A percentile compares a stretch with the other conserved stretches of the same genome.
These are phyloP conservation scores for Propithecus deckenii DNA, from an alignment of 2,797 vertebrate genomes.

Conservation along the genomic window DNA sequence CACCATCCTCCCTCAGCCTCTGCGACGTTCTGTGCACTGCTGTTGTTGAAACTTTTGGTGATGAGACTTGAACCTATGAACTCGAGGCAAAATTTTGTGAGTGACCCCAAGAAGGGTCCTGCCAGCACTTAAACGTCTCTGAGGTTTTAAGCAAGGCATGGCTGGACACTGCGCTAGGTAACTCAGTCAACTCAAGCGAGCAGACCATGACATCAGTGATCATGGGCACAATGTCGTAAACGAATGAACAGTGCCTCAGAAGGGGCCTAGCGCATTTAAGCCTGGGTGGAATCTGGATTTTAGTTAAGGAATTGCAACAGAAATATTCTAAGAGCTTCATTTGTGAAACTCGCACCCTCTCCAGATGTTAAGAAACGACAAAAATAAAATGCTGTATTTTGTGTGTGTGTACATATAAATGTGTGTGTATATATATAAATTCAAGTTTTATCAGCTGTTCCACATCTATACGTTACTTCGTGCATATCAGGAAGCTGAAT, in stretches of 20 bases:
- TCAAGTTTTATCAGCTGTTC: neutral
- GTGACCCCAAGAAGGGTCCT: neutral
- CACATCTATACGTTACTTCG: neutral
- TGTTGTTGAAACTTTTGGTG: neutral
- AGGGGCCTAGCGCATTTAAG: neutral
- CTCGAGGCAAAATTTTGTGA: neutral
- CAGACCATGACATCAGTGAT: too few species aligned
- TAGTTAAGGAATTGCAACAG: neutral
- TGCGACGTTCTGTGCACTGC: neutral
- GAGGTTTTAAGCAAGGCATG: neutral
- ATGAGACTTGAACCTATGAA: neutral
- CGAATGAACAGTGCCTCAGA: neutral
- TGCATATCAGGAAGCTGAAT: neutral
- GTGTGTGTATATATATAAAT: neutral
- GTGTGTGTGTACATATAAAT: too few species aligned
- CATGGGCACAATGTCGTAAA: neutral
- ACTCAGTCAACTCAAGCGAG: neutral
- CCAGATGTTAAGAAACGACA: neutral
- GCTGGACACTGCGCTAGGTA: neutral
- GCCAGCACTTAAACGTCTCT: neutral
- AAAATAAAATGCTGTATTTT: neutral
- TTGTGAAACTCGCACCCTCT: neutral
- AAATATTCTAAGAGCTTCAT: neutral
- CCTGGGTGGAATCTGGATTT: neutral
- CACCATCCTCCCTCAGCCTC: neutral